These are phyloP conservation scores for Eudemis profundana DNA, from an alignment of 2,888 invertebrate species.

Conservation along the genomic window DNA sequence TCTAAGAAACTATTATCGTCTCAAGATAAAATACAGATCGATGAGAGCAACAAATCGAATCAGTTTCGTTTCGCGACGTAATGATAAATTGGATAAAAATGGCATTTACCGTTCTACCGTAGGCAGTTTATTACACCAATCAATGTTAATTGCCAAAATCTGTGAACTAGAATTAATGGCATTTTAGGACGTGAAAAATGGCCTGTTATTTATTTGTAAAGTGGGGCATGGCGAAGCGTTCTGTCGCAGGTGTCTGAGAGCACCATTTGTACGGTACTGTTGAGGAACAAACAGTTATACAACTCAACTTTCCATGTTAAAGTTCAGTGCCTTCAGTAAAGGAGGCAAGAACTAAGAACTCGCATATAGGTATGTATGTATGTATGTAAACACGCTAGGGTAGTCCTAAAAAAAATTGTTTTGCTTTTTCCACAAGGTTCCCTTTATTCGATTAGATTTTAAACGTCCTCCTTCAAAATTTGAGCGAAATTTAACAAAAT, in stretches of 20 bases:
- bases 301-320: not conserved
- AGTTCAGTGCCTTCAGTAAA: too few species aligned
- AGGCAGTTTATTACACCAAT: not conserved
- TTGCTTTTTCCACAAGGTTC: too few species aligned
- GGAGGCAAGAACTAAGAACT: too few species aligned
- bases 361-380: too few species aligned
- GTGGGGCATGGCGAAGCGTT: not conserved
- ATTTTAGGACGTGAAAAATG: conserved; percentile 15
- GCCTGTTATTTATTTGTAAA: conserved; percentile 30
- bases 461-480: too few species aligned
- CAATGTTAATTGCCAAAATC: not conserved
- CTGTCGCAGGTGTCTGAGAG: conserved; percentile 18
- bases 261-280: not conserved
- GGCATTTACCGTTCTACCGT: not conserved
- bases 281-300: not conserved
- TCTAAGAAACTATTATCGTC: too few species aligned
- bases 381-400: too few species aligned
- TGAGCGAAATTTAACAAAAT: too few species aligned
- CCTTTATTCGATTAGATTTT: too few species aligned
- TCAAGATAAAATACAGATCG: too few species aligned
- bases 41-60: not conserved
- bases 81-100: not conserved
- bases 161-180: conserved; percentile 2
- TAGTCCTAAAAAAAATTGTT: too few species aligned
- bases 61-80: not conserved